phyloP scores from a whole-genome alignment of 2,113 vertebrate genomes.

The Anser brachyrhynchus region DNA sequence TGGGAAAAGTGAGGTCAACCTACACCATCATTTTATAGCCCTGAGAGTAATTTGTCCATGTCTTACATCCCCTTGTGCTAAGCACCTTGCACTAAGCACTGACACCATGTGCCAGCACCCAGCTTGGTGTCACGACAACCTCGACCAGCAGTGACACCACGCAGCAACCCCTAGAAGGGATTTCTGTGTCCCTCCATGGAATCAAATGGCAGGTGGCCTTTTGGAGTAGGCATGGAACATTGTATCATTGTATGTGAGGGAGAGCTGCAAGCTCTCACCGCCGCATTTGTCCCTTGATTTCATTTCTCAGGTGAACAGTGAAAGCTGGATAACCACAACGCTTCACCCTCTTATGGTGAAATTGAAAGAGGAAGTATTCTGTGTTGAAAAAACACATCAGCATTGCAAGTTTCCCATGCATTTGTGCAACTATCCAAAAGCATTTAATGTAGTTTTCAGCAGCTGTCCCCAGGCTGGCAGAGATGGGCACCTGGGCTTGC shows the following conservation, averaged over 20 bases:
- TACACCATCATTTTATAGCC: not conserved
- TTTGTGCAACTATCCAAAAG: not conserved
- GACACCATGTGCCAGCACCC: not conserved
- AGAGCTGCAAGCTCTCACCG: not conserved
- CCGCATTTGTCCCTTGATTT: rapidly evolving
- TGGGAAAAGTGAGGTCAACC: no score
- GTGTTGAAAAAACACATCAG: not conserved
- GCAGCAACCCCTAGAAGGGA: not conserved
- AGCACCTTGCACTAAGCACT: no score
- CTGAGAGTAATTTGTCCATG: not conserved
- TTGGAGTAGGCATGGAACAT: not conserved
- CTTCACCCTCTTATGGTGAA: not conserved
- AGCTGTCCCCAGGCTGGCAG: not conserved
- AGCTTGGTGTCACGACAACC: not conserved
- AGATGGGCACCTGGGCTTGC: not conserved
- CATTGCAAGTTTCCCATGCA: not conserved
- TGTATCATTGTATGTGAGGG: no score
- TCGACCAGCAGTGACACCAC: not conserved
- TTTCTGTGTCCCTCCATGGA: not conserved
- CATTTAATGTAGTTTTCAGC: not conserved
- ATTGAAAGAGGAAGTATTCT: not conserved
- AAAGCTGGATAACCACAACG: not conserved
- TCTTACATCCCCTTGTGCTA: not conserved
- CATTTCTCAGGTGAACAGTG: not conserved
- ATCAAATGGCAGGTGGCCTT: rapidly evolving